Conservation (phyloP, 2,797 vertebrate species). For the Pipistrellus kuhlii region DNA sequence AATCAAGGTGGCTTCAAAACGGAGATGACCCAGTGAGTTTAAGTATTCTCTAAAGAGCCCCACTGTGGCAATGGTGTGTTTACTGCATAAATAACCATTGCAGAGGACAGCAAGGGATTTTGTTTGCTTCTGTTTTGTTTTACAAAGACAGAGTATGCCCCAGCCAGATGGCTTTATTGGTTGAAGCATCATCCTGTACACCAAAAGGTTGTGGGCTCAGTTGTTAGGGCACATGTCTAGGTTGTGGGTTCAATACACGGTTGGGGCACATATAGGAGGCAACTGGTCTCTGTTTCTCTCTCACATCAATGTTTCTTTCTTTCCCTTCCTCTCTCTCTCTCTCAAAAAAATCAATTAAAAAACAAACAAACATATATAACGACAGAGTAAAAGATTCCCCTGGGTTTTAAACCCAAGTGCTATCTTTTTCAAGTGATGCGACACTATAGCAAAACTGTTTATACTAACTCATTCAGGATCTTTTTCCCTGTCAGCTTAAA, state of each 20-base stretch:
- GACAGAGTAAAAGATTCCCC: constrained; percentile 30
- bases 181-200: background rate
- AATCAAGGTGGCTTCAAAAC: constrained; percentile 75
- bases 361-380: background rate
- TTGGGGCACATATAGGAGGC: background rate
- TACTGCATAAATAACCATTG: constrained; percentile 68
- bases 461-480: background rate
- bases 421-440: constrained; percentile 44
- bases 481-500: background rate
- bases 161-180: background rate
- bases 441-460: background rate
- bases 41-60: constrained; percentile 72
- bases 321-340: background rate
- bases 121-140: constrained; percentile 50
- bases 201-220: background rate
- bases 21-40: constrained; percentile 71
- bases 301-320: background rate
- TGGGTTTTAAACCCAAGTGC: constrained; percentile 33
- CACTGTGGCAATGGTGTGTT: constrained; percentile 60
- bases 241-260: background rate
- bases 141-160: constrained; percentile 33
- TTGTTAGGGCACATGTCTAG: background rate
- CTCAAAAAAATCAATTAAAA: background rate
- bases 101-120: constrained; percentile 57
- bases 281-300: background rate